phyloP scores from a whole-genome alignment of 2,888 invertebrate genomes.

The Dendrolimus pini region DNA sequence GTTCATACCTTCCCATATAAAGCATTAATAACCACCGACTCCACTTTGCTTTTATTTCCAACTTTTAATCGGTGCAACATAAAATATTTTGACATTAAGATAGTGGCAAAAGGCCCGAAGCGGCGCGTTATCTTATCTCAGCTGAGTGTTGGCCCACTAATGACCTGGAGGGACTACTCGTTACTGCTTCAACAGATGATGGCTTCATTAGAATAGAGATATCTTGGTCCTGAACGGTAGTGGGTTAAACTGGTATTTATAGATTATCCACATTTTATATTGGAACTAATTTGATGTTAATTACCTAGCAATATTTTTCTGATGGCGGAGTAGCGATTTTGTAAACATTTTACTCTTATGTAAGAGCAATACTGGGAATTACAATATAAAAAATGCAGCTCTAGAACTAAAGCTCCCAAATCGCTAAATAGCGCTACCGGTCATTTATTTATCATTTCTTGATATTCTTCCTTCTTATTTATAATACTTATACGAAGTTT shows the following conservation, averaged over 20 bases:
- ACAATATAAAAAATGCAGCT: too few relatives aligned
- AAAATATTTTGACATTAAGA: constrained; percentile 70
- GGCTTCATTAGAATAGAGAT: constrained; percentile 40
- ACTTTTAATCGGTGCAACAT: constrained; percentile 28
- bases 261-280: not conserved
- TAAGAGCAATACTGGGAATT: too few relatives aligned
- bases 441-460: too few relatives aligned
- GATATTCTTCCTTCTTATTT: too few relatives aligned
- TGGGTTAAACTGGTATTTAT: not conserved
- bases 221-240: not conserved
- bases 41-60: not conserved
- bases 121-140: constrained; percentile 57
- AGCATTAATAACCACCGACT: not conserved
- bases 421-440: too few relatives aligned
- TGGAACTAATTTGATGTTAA: not conserved
- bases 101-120: constrained; percentile 58
- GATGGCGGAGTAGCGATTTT: too few relatives aligned
- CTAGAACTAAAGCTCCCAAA: too few relatives aligned
- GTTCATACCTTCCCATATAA: not conserved
- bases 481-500: too few relatives aligned
- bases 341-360: too few relatives aligned
- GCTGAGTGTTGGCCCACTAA: constrained; percentile 52
- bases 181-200: constrained; percentile 12
- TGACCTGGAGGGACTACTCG: constrained; percentile 28
- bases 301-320: not conserved